These are phyloP conservation scores for Pseudorhiza aurosa DNA, from an alignment of 30 jellyfish, hydroid and myxozoan species.

Conservation along the genomic window DNA sequence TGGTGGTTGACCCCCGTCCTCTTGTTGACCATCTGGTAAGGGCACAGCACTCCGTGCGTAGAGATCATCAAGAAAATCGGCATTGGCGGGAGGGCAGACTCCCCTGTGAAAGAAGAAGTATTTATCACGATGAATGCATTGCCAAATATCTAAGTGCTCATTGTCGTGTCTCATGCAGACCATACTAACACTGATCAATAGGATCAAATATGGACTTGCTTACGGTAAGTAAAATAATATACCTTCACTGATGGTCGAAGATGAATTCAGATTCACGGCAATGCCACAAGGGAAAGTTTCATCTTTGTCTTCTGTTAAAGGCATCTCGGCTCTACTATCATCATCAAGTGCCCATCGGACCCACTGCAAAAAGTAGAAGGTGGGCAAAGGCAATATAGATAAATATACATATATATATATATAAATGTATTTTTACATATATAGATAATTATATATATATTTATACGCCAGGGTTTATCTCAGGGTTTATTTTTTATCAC, in stretches of 20 bases:
- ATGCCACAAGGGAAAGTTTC: conserved; percentile 92
- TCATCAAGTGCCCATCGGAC: conserved; percentile 85
- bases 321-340: conserved; percentile 90
- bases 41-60: conserved; percentile 84
- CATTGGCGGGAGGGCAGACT: conserved; percentile 80
- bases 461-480: too few species aligned
- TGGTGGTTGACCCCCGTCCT: conserved; percentile 68
- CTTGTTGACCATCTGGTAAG: conserved; percentile 87
- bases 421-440: too few species aligned
- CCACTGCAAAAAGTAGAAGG: conserved; percentile 63
- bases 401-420: too few species aligned
- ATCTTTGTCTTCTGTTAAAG: conserved; percentile 53
- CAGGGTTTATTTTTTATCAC: too few species aligned
- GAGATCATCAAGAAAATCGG: conserved; percentile 83
- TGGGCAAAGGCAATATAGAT: background rate
- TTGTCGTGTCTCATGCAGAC: too few species aligned
- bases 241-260: conserved; percentile 63
- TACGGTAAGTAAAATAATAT: background rate
- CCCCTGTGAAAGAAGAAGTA: conserved; percentile 52
- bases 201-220: too few species aligned
- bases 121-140: background rate
- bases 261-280: conserved; percentile 67
- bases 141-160: too few species aligned
- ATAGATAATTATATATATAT: too few species aligned
- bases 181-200: too few species aligned